Percentiles rank a stretch among this genome's conserved stretches.
Conservation (phyloP, 37 sponge, comb jelly and placozoan species). For the Diacarnus erythraeanus region DNA sequence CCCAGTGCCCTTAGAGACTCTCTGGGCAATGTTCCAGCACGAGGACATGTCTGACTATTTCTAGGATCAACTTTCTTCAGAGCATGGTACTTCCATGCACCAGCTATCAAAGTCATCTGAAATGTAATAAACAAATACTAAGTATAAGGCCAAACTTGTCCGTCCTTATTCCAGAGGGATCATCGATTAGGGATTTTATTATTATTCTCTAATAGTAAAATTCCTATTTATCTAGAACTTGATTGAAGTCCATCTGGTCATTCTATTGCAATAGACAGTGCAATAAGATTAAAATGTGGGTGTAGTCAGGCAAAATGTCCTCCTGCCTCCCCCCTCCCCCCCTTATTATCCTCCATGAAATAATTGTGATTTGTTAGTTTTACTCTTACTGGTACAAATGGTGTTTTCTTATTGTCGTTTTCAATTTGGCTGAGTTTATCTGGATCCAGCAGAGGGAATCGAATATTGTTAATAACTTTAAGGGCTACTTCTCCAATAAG, state of each 20-base stretch:
- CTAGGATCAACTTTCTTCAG: conserved; percentile 71
- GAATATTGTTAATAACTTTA: conserved; percentile 82
- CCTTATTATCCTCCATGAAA: neutral
- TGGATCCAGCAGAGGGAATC: conserved; percentile 87
- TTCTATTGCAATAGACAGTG: too few species aligned
- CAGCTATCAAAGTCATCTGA: conserved; percentile 81
- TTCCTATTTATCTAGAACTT: too few species aligned
- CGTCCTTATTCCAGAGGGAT: neutral
- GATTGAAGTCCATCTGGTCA: too few species aligned
- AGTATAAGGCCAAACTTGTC: neutral
- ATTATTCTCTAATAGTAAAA: neutral
- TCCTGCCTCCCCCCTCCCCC: too few species aligned
- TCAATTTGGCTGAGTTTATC: conserved; percentile 86
- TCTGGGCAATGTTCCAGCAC: conserved; percentile 84
- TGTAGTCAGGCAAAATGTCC: too few species aligned
- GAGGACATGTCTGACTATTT: conserved; percentile 78
- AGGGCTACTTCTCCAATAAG: conserved; percentile 75
- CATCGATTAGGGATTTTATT: neutral
- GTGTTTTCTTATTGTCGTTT: conserved; percentile 85
- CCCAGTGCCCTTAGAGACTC: conserved; percentile 63
- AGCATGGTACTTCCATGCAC: conserved; percentile 99
- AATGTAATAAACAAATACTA: neutral
- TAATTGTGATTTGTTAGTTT: neutral
- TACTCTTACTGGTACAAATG: conserved; percentile 92
- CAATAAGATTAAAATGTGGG: too few species aligned